Evolutionary conservation across 1,140 invertebrate genomes (phyloP).

Genomic region (Gryon sp.): DNA sequence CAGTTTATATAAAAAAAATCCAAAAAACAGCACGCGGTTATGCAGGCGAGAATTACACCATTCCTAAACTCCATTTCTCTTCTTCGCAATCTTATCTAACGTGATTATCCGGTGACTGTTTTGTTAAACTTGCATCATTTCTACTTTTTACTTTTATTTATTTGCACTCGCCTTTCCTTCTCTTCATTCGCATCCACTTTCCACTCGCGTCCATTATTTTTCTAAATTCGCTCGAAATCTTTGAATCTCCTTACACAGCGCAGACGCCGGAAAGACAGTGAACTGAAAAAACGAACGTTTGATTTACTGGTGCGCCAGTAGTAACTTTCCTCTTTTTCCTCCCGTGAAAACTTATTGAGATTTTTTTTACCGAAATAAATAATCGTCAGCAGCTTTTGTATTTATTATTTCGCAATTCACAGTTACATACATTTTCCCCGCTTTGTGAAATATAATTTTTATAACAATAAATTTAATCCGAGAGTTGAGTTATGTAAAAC

Average conservation of each 20-base stretch:
- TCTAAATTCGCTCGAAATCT: conserved; percentile 62
- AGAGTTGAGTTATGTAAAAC: too few relatives aligned
- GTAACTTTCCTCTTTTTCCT: too few relatives aligned
- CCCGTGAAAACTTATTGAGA: too few relatives aligned
- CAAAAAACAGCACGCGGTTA: conserved; percentile 50
- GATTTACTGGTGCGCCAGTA: conserved; percentile 25
- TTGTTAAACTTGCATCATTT: too few relatives aligned
- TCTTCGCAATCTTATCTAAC: conserved; percentile 75
- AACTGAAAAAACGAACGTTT: conserved; percentile 53
- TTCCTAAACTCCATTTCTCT: conserved; percentile 72
- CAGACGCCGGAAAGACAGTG: conserved; percentile 38
- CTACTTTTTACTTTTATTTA: conserved; percentile 51
- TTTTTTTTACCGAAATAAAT: conserved; percentile 21
- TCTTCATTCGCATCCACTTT: conserved; percentile 59
- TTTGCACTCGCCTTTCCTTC: conserved; percentile 55
- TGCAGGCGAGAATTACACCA: conserved; percentile 67
- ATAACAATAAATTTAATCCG: too few relatives aligned
- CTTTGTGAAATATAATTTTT: too few relatives aligned
- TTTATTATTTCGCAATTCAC: conserved; percentile 5
- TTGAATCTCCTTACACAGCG: conserved; percentile 52
- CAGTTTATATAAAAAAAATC: neutral
- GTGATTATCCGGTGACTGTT: conserved; percentile 67
- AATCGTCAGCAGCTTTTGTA: conserved; percentile 1
- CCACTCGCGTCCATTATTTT: conserved; percentile 64
- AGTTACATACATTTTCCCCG: neutral